Evolutionary conservation across 2,113 vertebrate species (phyloP).

Genomic region (Platycercus adscitus): DNA sequence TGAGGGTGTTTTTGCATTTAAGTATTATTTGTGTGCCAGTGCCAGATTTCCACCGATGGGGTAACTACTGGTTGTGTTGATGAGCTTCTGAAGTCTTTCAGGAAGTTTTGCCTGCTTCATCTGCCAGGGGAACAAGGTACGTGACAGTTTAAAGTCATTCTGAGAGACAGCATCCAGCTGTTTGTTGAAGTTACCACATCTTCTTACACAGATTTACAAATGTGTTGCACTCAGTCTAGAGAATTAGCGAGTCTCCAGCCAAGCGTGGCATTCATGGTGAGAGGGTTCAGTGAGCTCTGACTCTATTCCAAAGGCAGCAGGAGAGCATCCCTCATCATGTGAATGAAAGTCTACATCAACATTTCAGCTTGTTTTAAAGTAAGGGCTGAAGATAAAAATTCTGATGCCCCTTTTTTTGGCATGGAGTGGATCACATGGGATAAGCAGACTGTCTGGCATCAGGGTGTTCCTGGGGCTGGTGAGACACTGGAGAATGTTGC

Average conservation of each 20-base stretch:
- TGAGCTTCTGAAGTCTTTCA: neutral
- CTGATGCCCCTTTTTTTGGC: neutral
- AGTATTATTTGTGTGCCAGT: neutral
- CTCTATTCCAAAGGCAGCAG: neutral
- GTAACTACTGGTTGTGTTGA: neutral
- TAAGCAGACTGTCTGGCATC: neutral
- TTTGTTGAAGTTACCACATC: neutral
- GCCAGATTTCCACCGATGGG: neutral
- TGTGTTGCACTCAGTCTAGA: neutral
- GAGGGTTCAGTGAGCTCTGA: neutral
- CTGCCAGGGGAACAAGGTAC: neutral
- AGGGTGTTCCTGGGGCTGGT: neutral
- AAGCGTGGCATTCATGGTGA: neutral
- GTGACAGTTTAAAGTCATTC: neutral
- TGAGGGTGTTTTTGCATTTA: neutral
- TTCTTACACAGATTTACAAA: neutral
- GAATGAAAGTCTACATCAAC: rapidly evolving
- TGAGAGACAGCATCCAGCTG: neutral
- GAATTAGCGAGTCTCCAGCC: neutral
- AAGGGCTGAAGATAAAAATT: neutral
- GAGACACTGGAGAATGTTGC: neutral
- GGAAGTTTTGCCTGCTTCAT: neutral
- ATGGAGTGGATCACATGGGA: neutral
- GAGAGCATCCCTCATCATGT: neutral
- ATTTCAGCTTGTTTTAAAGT: neutral